Conservation (phyloP, 92 coral and sea anemone species). For the Micromussa lordhowensis region DNA sequence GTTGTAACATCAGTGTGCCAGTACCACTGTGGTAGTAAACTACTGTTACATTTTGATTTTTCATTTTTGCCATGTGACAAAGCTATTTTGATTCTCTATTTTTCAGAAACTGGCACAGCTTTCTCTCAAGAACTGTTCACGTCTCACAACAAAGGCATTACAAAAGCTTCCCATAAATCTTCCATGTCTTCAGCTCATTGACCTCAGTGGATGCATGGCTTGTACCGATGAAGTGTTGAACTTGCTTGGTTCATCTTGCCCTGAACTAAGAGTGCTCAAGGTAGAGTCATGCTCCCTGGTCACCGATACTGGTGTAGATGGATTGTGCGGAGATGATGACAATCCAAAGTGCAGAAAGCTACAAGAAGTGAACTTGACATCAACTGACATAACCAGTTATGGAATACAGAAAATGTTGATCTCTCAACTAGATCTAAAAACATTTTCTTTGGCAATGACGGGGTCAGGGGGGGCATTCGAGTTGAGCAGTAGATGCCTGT, state of each 20-base stretch:
- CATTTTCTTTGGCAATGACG: constrained; percentile 59
- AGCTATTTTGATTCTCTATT: neutral
- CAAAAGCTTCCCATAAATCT: constrained; percentile 61
- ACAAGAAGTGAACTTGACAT: constrained; percentile 69
- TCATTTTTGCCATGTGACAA: neutral
- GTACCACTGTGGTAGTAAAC: too few relatives aligned
- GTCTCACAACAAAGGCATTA: constrained; percentile 67
- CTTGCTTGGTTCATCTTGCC: constrained; percentile 67
- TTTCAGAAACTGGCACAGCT: constrained; percentile 81
- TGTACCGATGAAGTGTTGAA: constrained; percentile 65
- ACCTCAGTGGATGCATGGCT: constrained; percentile 63
- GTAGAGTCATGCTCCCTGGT: constrained; percentile 69
- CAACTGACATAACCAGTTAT: constrained; percentile 68
- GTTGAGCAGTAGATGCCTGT: neutral
- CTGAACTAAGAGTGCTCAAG: constrained; percentile 65
- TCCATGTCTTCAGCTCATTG: constrained; percentile 59
- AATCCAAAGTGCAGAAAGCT: constrained; percentile 49
- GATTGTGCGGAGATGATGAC: constrained; percentile 36
- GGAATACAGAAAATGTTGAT: constrained; percentile 61
- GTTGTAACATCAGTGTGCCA: too few relatives aligned
- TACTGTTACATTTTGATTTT: neutral
- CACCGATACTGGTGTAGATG: constrained; percentile 71
- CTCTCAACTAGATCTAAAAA: constrained; percentile 61
- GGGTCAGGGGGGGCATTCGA: neutral
- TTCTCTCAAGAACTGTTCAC: constrained; percentile 73